Evolutionary conservation across 2,797 vertebrate species (phyloP).

Genomic region (Parauchenoglanis punctatus): DNA sequence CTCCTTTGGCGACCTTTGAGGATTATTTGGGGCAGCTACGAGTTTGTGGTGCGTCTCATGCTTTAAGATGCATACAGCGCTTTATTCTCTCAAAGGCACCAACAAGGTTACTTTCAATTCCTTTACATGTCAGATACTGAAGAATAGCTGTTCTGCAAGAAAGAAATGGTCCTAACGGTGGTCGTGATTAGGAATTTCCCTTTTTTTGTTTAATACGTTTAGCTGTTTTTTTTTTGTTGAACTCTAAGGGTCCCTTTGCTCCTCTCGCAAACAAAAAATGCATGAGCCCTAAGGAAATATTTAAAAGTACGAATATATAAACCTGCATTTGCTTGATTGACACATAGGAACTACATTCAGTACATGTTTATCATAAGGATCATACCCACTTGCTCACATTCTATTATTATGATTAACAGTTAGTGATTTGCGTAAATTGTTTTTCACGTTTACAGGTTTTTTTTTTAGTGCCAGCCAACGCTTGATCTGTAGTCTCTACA

Average conservation of each 20-base stretch:
- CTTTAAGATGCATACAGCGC: neutral
- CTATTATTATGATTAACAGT: neutral
- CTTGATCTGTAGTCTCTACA: neutral
- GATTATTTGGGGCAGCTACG: neutral
- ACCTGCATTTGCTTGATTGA: too few species aligned
- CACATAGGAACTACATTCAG: neutral
- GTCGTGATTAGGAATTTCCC: neutral
- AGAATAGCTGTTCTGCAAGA: neutral
- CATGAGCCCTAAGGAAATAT: neutral
- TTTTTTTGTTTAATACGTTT: neutral
- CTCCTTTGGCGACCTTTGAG: constrained; percentile 20
- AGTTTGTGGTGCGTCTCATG: constrained; percentile 6
- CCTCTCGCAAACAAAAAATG: neutral
- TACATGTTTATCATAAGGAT: neutral
- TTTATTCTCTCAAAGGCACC: neutral
- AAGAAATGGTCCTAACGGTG: neutral
- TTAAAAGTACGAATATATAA: neutral
- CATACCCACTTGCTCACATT: neutral
- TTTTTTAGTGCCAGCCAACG: neutral
- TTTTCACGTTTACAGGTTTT: neutral
- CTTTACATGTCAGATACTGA: neutral
- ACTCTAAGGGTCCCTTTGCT: neutral
- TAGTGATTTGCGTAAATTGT: neutral
- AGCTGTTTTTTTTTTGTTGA: neutral
- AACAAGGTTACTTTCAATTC: neutral